phyloP scores from a whole-genome alignment of 2,888 invertebrate species.

The Lepidonotus clava region DNA sequence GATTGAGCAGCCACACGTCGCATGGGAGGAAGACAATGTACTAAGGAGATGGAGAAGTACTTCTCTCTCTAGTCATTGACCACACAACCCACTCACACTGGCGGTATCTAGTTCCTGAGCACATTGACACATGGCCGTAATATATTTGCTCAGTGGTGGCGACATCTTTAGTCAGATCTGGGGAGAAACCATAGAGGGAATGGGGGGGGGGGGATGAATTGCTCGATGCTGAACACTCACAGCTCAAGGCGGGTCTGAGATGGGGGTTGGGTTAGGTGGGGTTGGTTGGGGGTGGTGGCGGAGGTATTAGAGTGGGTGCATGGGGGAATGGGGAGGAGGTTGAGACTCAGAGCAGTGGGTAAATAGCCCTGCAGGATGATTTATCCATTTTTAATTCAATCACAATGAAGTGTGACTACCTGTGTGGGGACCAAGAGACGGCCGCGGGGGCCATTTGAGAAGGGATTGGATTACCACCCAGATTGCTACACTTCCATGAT shows the following conservation, averaged over 20 bases:
- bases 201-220: no score
- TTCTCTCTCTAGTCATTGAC: no score
- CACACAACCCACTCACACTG: no score
- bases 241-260: neutral
- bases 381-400: conserved; percentile 14
- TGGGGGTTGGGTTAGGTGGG: no score
- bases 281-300: no score
- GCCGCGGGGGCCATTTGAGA: neutral
- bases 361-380: neutral
- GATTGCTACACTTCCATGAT: no score
- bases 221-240: neutral
- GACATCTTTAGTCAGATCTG: neutral
- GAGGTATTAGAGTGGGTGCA: no score
- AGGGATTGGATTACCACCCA: neutral
- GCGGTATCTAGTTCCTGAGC: no score
- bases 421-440: neutral
- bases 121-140: neutral
- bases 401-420: neutral
- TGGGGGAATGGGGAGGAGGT: no score
- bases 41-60: neutral
- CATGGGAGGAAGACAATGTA: neutral
- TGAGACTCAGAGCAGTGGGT: neutral
- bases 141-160: neutral
- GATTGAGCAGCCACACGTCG: no score
- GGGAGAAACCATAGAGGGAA: no score